Base-by-base conservation (phyloP, 2,797 vertebrate genomes). In the Anguilla marmorata region DNA sequence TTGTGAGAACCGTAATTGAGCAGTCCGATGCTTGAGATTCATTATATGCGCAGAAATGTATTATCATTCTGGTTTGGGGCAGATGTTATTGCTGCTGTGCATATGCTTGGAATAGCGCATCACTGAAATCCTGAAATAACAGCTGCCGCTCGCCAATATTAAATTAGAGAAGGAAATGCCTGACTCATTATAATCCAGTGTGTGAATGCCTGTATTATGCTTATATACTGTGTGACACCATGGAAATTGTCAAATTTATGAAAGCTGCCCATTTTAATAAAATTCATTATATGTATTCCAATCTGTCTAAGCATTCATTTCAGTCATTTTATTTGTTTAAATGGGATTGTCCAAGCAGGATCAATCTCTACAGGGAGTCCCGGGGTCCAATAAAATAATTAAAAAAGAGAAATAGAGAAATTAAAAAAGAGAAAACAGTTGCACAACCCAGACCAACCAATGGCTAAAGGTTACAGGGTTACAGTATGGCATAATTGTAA, bases 101-200 rank as follows among this genome's bases (percentile, higher is more conserved):
- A 30, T 74, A 30, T 74, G 69, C 69, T 74, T 33, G 30, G 30
- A 74, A 74, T 37, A 33, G 27, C 27, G 30, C 12, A 37, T 74
- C 69, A 37, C 69, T 30, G 69, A 74, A 74, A 74, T 74, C 69
- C 69, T 33, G 69, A 16, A 74, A 74, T 74, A 74, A 74, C 27
- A 37, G 69, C 69, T 74, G 69, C 69, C 7, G 11, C 69, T 30
- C 8, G 30, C 69, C 69, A 37, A 37, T 30, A 37, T 30, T 30
- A 37, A 74, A 33, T 74, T 74, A 74, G 30, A 74, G 30, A 37
- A 14, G 2, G 11, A 37, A 74, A 37, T 74, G 69, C 69, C 12
- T 37, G 30, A 74, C 69, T 74, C 69, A 74, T 74, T 74, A 33
- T 8, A 74, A 8, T 74, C 69, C 30, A 74, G 69, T 30, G 69